A percentile compares a stretch with the other conserved stretches of the same genome.
phyloP scores from a whole-genome alignment of 2,888 invertebrate species.

The Cerastoderma edule region DNA sequence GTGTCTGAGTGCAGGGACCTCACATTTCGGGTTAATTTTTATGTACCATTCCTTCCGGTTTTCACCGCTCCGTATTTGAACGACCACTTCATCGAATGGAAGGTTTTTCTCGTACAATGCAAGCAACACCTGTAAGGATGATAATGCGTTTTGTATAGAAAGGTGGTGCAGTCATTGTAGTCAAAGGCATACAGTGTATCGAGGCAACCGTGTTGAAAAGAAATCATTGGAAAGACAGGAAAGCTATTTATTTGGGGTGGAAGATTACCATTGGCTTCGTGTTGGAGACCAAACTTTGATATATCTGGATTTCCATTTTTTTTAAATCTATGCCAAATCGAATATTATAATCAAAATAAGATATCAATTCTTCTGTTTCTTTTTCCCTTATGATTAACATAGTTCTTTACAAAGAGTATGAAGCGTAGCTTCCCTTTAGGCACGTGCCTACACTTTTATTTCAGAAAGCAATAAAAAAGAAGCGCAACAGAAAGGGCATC shows the following conservation, averaged over 20 bases:
- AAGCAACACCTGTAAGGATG: constrained; percentile 55
- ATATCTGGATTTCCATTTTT: neutral
- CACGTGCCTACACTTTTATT: too few species aligned
- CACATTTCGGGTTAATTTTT: constrained; percentile 65
- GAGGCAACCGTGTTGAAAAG: neutral
- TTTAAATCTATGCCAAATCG: too few species aligned
- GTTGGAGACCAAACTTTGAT: neutral
- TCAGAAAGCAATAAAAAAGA: too few species aligned
- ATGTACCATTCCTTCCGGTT: constrained; percentile 69
- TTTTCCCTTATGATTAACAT: too few species aligned
- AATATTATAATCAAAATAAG: too few species aligned
- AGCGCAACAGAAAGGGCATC: too few species aligned
- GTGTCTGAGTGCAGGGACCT: constrained; percentile 68
- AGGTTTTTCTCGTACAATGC: constrained; percentile 68
- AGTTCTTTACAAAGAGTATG: too few species aligned
- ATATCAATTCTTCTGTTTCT: too few species aligned
- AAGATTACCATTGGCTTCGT: neutral
- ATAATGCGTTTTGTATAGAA: neutral
- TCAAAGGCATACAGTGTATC: neutral
- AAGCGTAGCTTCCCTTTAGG: too few species aligned
- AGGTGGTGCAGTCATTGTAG: too few species aligned
- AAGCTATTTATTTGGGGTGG: neutral
- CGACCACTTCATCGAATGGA: constrained; percentile 54
- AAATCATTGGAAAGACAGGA: neutral
- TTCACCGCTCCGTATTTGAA: constrained; percentile 60